These are phyloP conservation scores for Miichthys miiuy DNA, from an alignment of 2,797 vertebrate species.

Conservation along the genomic window DNA sequence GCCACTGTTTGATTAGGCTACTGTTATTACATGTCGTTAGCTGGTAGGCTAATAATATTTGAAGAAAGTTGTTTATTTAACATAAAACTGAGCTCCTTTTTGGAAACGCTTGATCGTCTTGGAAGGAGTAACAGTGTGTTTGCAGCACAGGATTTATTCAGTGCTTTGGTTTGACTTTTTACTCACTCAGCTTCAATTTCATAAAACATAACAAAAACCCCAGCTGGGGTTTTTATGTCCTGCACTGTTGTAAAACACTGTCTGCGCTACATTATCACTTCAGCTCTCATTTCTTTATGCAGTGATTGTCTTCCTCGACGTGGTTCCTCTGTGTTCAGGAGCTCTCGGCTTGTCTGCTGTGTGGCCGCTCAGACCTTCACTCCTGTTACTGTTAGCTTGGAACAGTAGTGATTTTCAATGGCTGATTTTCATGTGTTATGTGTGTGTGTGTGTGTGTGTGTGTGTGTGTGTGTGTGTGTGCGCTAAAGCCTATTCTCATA, in stretches of 20 bases:
- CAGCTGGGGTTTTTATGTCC: constrained; percentile 55
- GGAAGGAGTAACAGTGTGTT: neutral
- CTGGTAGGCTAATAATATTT: neutral
- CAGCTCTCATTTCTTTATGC: constrained; percentile 28
- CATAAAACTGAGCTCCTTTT: neutral
- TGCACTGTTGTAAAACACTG: constrained; percentile 45
- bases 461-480: constrained; percentile 6
- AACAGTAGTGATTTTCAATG: constrained; percentile 40
- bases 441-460: constrained; percentile 24
- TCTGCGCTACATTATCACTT: constrained; percentile 44
- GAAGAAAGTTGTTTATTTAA: neutral
- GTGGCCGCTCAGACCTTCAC: constrained; percentile 31
- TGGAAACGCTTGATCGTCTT: neutral
- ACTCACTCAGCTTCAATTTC: constrained; percentile 43
- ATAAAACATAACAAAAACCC: constrained; percentile 39
- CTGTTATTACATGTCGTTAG: neutral
- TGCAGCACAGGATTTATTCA: constrained; percentile 14
- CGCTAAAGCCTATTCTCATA: constrained; percentile 54
- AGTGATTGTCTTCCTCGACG: neutral
- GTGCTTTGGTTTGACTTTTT: constrained; percentile 35
- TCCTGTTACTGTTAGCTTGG: constrained; percentile 32
- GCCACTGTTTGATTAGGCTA: neutral
- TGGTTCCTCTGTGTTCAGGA: constrained; percentile 29
- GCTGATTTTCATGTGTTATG: constrained; percentile 17
- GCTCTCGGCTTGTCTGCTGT: constrained; percentile 29